Percentiles rank a stretch among this genome's conserved stretches.
Conservation (phyloP, 1,140 invertebrate genomes). For the Drosophila mauritiana region DNA sequence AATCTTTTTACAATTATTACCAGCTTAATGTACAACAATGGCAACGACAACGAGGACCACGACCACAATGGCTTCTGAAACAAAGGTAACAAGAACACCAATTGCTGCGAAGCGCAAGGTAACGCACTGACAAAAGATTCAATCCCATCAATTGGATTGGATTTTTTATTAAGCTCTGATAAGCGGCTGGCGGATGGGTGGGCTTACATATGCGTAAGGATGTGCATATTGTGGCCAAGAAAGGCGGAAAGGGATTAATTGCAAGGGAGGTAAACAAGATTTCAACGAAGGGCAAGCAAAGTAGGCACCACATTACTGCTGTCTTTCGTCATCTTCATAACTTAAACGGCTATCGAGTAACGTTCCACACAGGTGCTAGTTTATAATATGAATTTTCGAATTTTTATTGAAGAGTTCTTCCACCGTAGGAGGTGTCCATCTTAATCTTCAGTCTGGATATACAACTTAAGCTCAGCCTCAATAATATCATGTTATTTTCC, state of each 20-base stretch:
- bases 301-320: neutral
- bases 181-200: neutral
- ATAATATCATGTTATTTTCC: too few species aligned
- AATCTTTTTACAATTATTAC: constrained; percentile 81
- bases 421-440: too few species aligned
- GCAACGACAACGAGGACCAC: constrained; percentile 23
- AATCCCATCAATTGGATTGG: constrained; percentile 39
- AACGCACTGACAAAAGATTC: constrained; percentile 23
- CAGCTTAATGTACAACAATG: constrained; percentile 45
- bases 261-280: neutral
- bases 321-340: neutral
- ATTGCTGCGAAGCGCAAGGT: constrained; percentile 11
- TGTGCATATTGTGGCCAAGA: constrained; percentile 8
- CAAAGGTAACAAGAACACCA: constrained; percentile 7
- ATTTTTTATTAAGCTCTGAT: constrained; percentile 40
- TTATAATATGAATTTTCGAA: too few species aligned
- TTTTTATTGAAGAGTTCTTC: too few species aligned
- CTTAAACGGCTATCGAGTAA: neutral
- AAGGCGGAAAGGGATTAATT: neutral
- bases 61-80: constrained; percentile 20
- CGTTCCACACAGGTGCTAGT: too few species aligned
- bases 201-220: neutral
- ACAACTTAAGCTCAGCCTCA: too few species aligned
- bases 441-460: too few species aligned
- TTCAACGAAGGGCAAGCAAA: neutral